A percentile compares a stretch with the other conserved stretches of the same genome.
Conservation (phyloP, 1,140 invertebrate species). For the Formica selysi region DNA sequence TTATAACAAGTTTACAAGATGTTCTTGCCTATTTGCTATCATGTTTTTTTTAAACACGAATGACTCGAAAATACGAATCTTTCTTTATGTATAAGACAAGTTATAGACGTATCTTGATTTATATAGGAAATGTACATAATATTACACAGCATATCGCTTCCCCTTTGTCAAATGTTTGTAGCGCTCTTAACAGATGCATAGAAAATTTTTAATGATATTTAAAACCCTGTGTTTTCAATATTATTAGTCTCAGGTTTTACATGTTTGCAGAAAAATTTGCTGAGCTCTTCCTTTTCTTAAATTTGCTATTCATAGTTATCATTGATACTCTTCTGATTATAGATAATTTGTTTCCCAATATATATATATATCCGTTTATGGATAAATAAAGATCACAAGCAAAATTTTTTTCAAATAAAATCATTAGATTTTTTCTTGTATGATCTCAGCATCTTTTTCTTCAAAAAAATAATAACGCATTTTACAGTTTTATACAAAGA, state of each 20-base stretch:
- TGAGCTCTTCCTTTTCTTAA: constrained; percentile 30
- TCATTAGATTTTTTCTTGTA: constrained; percentile 5
- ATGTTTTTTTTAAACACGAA: constrained; percentile 33
- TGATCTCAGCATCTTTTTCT: constrained; percentile 64
- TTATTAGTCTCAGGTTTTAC: constrained; percentile 12
- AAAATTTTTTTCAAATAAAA: background rate
- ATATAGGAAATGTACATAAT: constrained; percentile 72
- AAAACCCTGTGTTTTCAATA: constrained; percentile 36
- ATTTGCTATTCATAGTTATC: background rate
- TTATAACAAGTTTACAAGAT: constrained; percentile 27
- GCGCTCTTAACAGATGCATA: constrained; percentile 32
- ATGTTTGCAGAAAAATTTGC: constrained; percentile 41
- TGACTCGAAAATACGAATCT: constrained; percentile 42
- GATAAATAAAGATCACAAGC: background rate
- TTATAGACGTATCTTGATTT: constrained; percentile 70
- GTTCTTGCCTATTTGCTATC: constrained; percentile 41
- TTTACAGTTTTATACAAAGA: constrained; percentile 69
- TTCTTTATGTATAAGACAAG: constrained; percentile 61
- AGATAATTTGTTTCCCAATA: background rate
- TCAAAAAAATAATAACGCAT: constrained; percentile 45
- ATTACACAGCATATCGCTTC: constrained; percentile 68
- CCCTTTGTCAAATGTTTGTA: constrained; percentile 65
- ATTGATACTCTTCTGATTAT: background rate
- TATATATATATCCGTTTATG: background rate
- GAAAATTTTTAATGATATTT: constrained; percentile 45